Conservation (phyloP, 2,797 vertebrate genomes). For the Jordanella pulchra region DNA sequence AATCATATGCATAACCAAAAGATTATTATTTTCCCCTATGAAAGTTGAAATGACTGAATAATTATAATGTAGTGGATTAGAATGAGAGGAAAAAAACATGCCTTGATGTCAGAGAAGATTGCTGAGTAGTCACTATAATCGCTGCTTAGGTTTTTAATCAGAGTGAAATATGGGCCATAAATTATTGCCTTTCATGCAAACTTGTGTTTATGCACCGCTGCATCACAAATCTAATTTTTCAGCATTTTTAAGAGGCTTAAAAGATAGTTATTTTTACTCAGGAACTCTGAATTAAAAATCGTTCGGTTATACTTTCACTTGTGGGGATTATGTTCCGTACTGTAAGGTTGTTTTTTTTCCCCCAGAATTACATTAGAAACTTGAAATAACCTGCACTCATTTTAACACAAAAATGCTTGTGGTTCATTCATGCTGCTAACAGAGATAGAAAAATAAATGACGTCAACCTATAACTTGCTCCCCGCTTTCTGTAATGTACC, state of each 20-base stretch:
- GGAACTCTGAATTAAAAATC: slow-evolving; percentile 78
- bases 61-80: slow-evolving; percentile 86
- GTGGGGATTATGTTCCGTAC: slow-evolving; percentile 75
- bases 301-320: slow-evolving; percentile 75
- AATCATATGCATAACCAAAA: slow-evolving; percentile 82
- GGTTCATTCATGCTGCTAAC: slow-evolving; percentile 42
- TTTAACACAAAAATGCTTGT: slow-evolving; percentile 35
- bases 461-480: slow-evolving; percentile 48
- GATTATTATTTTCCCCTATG: slow-evolving; percentile 77
- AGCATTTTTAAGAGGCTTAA: slow-evolving; percentile 84
- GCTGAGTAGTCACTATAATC: slow-evolving; percentile 82
- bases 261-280: slow-evolving; percentile 80
- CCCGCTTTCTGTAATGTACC: slow-evolving; percentile 59
- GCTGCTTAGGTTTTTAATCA: slow-evolving; percentile 86
- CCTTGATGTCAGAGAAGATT: slow-evolving; percentile 84
- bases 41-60: slow-evolving; percentile 82
- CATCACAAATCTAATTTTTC: slow-evolving; percentile 82
- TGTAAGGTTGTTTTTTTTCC: slow-evolving; percentile 58
- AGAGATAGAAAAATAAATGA: slow-evolving; percentile 44
- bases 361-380: slow-evolving; percentile 68
- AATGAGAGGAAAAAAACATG: slow-evolving; percentile 75
- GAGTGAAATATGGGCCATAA: slow-evolving; percentile 82
- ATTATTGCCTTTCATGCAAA: slow-evolving; percentile 84
- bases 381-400: slow-evolving; percentile 62
- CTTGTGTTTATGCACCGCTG: slow-evolving; percentile 78